These are phyloP conservation scores for Atopsyche davidsoni DNA, from an alignment of 1,140 invertebrate species.

Conservation along the genomic window DNA sequence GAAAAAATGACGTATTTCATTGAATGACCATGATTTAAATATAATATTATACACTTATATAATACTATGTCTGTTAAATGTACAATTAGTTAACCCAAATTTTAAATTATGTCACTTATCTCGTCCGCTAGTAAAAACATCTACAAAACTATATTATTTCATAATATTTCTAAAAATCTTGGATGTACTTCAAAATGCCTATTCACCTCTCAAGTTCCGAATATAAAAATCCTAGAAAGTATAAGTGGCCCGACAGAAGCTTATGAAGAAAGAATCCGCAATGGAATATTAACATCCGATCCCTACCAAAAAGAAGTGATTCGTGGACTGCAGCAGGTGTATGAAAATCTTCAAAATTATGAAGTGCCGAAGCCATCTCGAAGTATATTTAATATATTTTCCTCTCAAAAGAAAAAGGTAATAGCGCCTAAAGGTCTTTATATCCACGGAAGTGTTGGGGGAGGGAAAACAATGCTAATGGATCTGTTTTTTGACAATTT, in stretches of 20 bases:
- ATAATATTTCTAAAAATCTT: too few relatives aligned
- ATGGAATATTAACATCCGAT: slow-evolving; percentile 47
- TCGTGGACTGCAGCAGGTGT: slow-evolving; percentile 62
- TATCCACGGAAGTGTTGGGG: slow-evolving; percentile 80
- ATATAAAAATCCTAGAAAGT: too few relatives aligned
- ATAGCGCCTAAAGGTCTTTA: slow-evolving; percentile 69
- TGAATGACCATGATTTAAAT: too few relatives aligned
- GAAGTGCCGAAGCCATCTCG: slow-evolving; percentile 41
- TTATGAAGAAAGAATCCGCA: slow-evolving; percentile 19
- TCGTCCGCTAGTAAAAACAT: too few relatives aligned
- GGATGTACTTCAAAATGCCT: too few relatives aligned
- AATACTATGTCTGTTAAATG: too few relatives aligned
- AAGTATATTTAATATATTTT: slow-evolving; percentile 44
- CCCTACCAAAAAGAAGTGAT: slow-evolving; percentile 64
- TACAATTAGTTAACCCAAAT: too few relatives aligned
- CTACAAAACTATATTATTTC: too few relatives aligned
- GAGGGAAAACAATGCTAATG: slow-evolving; percentile 99
- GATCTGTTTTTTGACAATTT: slow-evolving; percentile 84
- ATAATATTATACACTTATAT: too few relatives aligned
- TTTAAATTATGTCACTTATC: too few relatives aligned
- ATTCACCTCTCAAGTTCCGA: too few relatives aligned
- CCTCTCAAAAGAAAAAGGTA: slow-evolving; percentile 43
- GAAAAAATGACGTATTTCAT: too few relatives aligned
- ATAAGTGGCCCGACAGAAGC: slow-evolving; percentile 9
- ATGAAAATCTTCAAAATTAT: slow-evolving; percentile 59